These are phyloP conservation scores for Phalacrocorax brasilianus DNA, from an alignment of 2,113 vertebrate genomes.

Conservation along the genomic window DNA sequence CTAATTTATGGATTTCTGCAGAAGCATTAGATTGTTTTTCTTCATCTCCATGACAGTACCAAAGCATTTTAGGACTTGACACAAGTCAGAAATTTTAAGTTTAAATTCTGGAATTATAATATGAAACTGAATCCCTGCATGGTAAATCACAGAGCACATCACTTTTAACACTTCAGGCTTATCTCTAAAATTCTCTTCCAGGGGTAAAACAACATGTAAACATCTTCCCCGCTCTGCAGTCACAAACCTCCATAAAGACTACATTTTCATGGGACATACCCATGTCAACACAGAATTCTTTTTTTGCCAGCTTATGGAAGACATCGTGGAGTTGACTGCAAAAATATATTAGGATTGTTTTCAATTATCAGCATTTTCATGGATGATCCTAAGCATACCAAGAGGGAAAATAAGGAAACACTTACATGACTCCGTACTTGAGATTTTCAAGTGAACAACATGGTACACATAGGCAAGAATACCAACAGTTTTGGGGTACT, in stretches of 20 bases:
- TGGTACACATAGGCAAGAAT: background rate
- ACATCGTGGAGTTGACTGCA: fast-evolving
- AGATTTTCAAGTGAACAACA: background rate
- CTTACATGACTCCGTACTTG: background rate
- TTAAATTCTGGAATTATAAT: background rate
- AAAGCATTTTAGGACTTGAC: background rate
- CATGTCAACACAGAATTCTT: background rate
- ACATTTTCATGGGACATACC: background rate
- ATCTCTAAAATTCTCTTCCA: background rate
- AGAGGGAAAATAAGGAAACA: background rate
- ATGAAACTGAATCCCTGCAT: background rate
- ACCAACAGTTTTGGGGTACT: background rate
- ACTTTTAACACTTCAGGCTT: background rate
- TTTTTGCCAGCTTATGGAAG: background rate
- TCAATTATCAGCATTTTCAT: background rate
- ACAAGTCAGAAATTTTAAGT: background rate
- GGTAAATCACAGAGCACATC: background rate
- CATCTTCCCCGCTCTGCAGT: background rate
- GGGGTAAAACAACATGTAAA: background rate
- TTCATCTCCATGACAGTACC: fast-evolving
- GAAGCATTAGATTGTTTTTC: background rate
- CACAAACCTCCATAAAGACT: background rate
- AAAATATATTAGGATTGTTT: background rate
- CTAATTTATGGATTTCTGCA: background rate
- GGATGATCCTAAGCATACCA: background rate